Base-by-base conservation (phyloP, 2,888 invertebrate species). In the Malachius bipustulatus region DNA sequence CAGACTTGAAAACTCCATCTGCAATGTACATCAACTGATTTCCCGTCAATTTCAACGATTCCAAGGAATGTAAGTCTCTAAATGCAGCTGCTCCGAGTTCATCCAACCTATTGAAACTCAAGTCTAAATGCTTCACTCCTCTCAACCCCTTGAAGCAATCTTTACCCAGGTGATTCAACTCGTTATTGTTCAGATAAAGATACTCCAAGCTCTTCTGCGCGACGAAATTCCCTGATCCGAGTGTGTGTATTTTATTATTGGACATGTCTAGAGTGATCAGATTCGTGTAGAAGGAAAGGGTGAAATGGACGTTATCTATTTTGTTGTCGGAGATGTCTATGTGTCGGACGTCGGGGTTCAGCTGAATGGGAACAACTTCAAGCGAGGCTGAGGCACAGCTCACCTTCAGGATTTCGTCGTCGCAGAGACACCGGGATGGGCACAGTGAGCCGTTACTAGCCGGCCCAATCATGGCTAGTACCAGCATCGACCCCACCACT, bases 271-370 rank as follows among this genome's bases (percentile, higher is more conserved):
- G 71, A 34, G 75, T 73, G 52, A 78, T 74, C 26, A 93, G 70
- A 52, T 81, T 77, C 44, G 76, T 75, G 64, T 89, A 89, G 63
- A 88, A 82, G 32, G 71, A 73, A 54, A 89, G 73, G 12, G 83
- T 77, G 58, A 79, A 80, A 45, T 81, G 76, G 4, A 91, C 71
- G 53, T 74, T 77, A 54, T 74, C 71, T 55, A 93, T 84, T 47
- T 77, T 75, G 62, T 91, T 91, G 56, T 77, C 73, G n/a, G 81
- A 79, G 38, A 91, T 73, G 57, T 83, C 82, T 55, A 91, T 79
- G 62, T 79, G 76, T 34, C 75, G 76, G 32, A 85, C 75, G 58
- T 84, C 84, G 26, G 91, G 91, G 62, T 89, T 89, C 47, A 89
- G 70, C 57, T 87, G 87, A 49, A 88, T 87, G 40, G 89, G 89